Percentiles rank a stretch among this genome's conserved stretches.
phyloP scores from a whole-genome alignment of 2,797 vertebrate species.

The Spheniscus humboldti region DNA sequence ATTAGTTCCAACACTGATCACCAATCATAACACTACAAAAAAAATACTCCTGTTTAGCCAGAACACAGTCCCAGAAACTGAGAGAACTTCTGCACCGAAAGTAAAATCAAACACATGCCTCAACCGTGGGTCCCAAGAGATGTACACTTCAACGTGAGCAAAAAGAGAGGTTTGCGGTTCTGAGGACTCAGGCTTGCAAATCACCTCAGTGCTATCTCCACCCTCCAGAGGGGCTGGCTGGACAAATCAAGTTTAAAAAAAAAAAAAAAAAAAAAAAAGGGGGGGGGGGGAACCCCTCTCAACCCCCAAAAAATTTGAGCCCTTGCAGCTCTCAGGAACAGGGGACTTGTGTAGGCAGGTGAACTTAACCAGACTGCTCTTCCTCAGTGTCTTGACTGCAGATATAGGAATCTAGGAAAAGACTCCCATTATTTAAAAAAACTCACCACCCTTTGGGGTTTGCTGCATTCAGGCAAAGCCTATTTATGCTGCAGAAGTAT shows the following conservation, averaged over 20 bases:
- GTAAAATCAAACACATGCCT: neutral
- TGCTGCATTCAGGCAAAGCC: neutral
- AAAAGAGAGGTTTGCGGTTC: neutral
- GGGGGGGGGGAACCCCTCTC: neutral
- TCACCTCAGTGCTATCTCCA: neutral
- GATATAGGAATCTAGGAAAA: neutral
- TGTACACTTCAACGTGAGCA: rapidly evolving
- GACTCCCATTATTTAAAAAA: neutral
- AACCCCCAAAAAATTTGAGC: rapidly evolving
- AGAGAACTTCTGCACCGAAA: neutral
- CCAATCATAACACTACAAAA: neutral
- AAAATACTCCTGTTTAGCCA: neutral
- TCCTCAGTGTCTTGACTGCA: neutral
- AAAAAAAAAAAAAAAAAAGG: no score
- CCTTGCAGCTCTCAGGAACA: neutral
- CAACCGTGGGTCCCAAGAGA: neutral
- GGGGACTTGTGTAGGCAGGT: neutral
- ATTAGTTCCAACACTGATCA: neutral
- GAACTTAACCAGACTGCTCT: neutral
- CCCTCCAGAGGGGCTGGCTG: neutral
- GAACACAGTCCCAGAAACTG: neutral
- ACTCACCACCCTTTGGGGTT: neutral
- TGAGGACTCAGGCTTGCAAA: neutral
- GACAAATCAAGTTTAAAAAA: neutral
- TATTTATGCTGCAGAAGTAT: neutral